Evolutionary conservation across 64 coral and sea anemone genomes (phyloP).

Genomic region (Dendronephthya gigantea): DNA sequence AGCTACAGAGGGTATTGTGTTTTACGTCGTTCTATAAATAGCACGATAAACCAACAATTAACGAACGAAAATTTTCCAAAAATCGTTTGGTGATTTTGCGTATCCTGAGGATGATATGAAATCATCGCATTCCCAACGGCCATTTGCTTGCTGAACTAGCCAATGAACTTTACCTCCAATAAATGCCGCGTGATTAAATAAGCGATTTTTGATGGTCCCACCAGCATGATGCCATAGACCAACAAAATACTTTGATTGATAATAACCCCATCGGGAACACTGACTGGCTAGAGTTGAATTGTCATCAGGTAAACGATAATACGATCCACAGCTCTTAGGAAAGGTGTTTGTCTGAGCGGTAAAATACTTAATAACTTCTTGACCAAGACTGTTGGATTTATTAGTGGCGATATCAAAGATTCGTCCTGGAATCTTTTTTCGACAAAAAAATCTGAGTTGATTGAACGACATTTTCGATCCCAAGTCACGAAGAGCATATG

Average conservation of each 20-base stretch:
- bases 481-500: not conserved
- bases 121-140: not conserved
- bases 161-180: not conserved
- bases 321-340: not conserved
- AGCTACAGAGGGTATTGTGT: too few relatives aligned
- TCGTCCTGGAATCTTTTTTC: not conserved
- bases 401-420: not conserved
- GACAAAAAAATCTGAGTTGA: not conserved
- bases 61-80: not conserved
- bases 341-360: not conserved
- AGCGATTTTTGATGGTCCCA: too few relatives aligned
- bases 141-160: not conserved
- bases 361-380: not conserved
- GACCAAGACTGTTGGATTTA: not conserved
- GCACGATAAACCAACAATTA: too few relatives aligned
- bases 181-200: too few relatives aligned
- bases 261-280: not conserved
- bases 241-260: not conserved
- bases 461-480: not conserved
- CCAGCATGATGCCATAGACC: not conserved
- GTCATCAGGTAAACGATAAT: not conserved
- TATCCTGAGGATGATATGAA: too few relatives aligned
- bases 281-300: not conserved
- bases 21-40: too few relatives aligned
- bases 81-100: not conserved